Base-by-base conservation (phyloP, 2,113 vertebrate genomes). In the Rhabdornis inornatus region DNA sequence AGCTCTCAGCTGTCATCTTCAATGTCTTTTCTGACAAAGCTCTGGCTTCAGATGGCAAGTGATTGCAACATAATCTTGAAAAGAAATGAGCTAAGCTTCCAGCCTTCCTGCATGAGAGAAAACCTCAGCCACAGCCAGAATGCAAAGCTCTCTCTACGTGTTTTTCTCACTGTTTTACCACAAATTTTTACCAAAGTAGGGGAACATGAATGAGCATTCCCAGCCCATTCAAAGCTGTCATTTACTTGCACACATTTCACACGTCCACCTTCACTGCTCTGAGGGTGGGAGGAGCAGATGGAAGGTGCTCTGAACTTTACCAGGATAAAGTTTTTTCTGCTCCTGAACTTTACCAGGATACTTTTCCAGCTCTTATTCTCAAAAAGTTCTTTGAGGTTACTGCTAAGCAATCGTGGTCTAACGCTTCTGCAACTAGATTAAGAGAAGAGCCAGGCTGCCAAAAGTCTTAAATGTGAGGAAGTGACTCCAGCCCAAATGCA, bases 241-340 rank as follows among this genome's bases (percentile, higher is more conserved):
- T 25, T 60, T 65, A 31, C 40, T n/a, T 19, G 33, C 61, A 27
- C 31, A 55, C 17, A 16, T 23, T 27, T 64, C 63, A 59, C 72
- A 39, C 0, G 3, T 22, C 19, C 9, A 39, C 14, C 27, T 39
- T n/a, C 37, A 39, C 13, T 0, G 0, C 37, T 15, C 10, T 7
- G 15, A 49, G 56, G 56, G 37, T 9, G 6, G 28, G 22, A 83
- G 22, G 40, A 83, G 64, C 15, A 37, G 40, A 77, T 16, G 31
- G 50, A 52, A 14, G 50, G 15, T 56, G 28, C 15, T 70, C 72
- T 63, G 35, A 53, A 39, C 49, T 69, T 33, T 2, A 83, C 31
- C 44, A 39, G 53, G 55, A 50, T 42, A 13, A 50, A 50, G 49
- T 50, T 50, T 50, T 50, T 50, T 50, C 14, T 56, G 27, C 15